Conservation (phyloP, 2,113 vertebrate species). For the Ellobius talpinus region DNA sequence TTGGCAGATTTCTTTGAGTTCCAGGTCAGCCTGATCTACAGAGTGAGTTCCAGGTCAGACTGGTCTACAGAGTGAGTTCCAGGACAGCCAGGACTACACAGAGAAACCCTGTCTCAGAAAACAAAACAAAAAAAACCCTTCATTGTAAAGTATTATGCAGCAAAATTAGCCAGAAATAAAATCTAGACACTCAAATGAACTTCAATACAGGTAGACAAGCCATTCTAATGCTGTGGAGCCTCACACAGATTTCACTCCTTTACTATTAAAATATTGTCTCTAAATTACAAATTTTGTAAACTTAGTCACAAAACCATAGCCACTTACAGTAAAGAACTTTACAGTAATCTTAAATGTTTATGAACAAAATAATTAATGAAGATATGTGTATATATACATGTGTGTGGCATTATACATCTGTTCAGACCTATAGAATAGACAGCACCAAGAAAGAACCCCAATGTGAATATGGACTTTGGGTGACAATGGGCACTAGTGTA, state of each 20-base stretch:
- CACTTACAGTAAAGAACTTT: not conserved
- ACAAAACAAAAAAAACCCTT: not conserved
- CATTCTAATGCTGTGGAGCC: not conserved
- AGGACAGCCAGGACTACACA: not conserved
- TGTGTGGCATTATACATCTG: not conserved
- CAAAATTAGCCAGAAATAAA: not conserved
- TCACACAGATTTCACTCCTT: not conserved
- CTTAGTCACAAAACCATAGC: not conserved
- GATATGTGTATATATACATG: not conserved
- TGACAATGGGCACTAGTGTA: not conserved
- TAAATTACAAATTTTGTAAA: not conserved
- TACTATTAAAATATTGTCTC: not conserved
- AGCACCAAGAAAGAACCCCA: not conserved
- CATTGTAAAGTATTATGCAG: not conserved
- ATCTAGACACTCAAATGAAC: not conserved
- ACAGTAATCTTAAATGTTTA: not conserved
- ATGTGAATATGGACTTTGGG: not conserved
- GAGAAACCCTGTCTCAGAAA: not conserved
- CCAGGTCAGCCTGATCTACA: too few relatives aligned
- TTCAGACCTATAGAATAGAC: not conserved
- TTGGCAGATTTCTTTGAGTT: not conserved
- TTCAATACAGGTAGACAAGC: not conserved
- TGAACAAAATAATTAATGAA: conserved; percentile 31
- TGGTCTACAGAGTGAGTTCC: not conserved
- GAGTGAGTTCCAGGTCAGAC: not conserved